Conservation (phyloP, 2,888 invertebrate genomes). For the Cosmopolites sordidus region DNA sequence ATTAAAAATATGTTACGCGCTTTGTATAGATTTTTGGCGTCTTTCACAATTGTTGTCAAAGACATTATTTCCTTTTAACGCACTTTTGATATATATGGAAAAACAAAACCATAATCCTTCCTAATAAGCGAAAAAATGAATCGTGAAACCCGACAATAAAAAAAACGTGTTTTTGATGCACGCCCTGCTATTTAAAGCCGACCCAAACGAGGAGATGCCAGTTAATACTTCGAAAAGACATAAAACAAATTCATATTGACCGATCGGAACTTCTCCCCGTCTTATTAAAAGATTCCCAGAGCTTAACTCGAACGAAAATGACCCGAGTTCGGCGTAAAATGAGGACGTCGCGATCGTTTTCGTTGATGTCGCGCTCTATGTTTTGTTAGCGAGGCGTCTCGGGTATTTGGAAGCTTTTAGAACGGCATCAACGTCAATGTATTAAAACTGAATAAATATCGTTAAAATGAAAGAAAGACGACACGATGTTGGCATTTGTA, state of each 20-base stretch:
- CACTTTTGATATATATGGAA: too few species aligned
- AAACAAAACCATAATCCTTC: too few species aligned
- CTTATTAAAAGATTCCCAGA: too few species aligned
- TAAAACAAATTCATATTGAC: conserved; percentile 4
- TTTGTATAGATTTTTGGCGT: too few species aligned
- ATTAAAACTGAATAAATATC: neutral
- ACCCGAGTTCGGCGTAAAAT: too few species aligned
- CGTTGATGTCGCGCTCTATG: neutral
- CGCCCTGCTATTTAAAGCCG: conserved; percentile 2
- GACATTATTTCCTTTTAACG: too few species aligned
- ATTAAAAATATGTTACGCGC: too few species aligned
- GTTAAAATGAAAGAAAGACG: neutral
- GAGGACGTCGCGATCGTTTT: neutral
- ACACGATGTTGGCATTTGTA: neutral
- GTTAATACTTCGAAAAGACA: neutral
- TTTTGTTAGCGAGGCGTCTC: neutral
- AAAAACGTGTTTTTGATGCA: neutral
- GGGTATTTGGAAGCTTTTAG: neutral
- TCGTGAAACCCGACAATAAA: neutral
- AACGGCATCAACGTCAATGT: neutral
- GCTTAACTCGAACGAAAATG: too few species aligned
- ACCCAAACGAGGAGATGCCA: neutral
- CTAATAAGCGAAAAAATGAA: neutral
- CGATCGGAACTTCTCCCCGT: too few species aligned
- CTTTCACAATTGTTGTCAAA: too few species aligned